Conservation (phyloP, 2,113 vertebrate species). For the Paradisaea rubra region DNA sequence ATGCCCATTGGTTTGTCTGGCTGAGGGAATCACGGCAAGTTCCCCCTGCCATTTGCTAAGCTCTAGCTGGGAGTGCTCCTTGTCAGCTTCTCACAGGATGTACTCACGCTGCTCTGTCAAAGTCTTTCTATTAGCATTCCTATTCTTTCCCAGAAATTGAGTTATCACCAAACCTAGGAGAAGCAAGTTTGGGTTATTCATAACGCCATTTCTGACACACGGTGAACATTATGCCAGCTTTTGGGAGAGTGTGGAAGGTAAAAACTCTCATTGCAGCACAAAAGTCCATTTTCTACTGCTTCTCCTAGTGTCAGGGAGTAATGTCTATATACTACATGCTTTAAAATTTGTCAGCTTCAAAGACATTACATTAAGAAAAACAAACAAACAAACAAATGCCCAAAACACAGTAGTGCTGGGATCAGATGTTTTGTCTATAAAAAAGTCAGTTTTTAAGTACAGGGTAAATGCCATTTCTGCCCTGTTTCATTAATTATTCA, state of each 20-base stretch:
- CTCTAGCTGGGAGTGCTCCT: not conserved
- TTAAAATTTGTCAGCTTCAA: not conserved
- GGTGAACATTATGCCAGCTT: not conserved
- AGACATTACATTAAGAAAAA: not conserved
- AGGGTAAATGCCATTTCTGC: not conserved
- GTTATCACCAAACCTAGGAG: not conserved
- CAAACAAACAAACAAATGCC: fast-evolving
- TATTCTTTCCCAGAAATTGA: not conserved
- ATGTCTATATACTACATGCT: not conserved
- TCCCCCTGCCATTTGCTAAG: not conserved
- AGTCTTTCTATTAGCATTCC: not conserved
- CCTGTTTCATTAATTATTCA: not conserved
- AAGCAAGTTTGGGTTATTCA: not conserved
- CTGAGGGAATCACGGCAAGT: not conserved
- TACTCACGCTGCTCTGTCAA: not conserved
- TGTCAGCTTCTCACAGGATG: not conserved
- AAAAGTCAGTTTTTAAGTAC: not conserved
- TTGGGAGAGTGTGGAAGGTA: not conserved
- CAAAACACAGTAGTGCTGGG: fast-evolving
- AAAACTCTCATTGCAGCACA: not conserved
- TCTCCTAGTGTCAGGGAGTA: not conserved
- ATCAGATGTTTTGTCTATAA: not conserved
- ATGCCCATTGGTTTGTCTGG: not conserved
- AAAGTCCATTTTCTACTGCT: not conserved
- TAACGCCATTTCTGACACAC: not conserved